Evolutionary conservation across 2,113 vertebrate species (phyloP), one percentile per base, ranked within the genome.

Genomic region (Cyphomyrus plagiostoma): DNA sequence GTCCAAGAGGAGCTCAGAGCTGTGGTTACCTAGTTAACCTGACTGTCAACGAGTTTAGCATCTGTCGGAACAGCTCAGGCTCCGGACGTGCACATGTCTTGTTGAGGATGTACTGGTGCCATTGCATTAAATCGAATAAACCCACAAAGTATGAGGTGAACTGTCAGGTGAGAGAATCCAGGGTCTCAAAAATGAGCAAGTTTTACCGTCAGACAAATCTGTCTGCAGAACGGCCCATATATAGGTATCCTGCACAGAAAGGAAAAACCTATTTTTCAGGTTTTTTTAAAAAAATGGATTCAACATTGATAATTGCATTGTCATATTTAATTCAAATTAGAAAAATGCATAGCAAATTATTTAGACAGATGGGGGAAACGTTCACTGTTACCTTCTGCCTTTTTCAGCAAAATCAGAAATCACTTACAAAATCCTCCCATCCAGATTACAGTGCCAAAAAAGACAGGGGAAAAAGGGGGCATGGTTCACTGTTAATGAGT

Each of bases 1-100:
- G 62, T 80, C 49, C 83, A 82, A 58, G 30, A 46, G 45, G 35
- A 50, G 80, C 56, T 70, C 45, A 86, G 35, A 66, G 56, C 52
- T 74, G 89, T 39, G 45, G 82, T 86, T 89, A 70, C 83, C 83
- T 89, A 82, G 88, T 89, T 89, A 89, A 89, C 70, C 50, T 39
- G 56, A 74, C 82, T 87, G 53, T 86, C 58, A 70, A 86, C 49
- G 45, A 62, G 45, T 89, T 62, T 26, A 66, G n/a, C 89, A 89
- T 87, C 84, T 89, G 89, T 30, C 86, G 30, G n/a, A 26, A 58
- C 56, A n/a, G 70, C 84, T 89, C 21, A 10, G n/a, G 17, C 13
- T 19, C 50, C 26, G 49, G 83, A 85, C 42, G 11, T 42, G 35
- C 15, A 56, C 58, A 45, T 13, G 9, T 19, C 82, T 19, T n/a